Evolutionary conservation across 2,113 vertebrate genomes (phyloP).

Genomic region (Oriolus oriolus): DNA sequence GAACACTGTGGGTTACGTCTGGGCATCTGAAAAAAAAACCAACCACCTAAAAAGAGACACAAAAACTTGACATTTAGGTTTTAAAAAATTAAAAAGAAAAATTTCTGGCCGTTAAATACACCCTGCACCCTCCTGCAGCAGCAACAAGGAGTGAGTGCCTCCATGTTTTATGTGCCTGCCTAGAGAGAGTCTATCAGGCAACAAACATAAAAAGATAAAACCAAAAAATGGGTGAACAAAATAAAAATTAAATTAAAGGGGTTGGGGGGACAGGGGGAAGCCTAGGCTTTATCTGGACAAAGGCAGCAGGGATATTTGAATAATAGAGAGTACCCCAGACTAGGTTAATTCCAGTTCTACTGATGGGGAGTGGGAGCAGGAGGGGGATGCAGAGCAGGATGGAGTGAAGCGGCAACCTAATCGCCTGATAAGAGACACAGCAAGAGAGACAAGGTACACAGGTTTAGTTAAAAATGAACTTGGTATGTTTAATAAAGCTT

Average conservation of each 20-base stretch:
- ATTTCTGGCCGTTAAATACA: background rate
- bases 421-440: slow-evolving; percentile 85
- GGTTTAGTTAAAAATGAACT: slow-evolving; percentile 93
- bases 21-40: background rate
- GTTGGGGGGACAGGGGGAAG: background rate
- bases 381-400: slow-evolving; percentile 67
- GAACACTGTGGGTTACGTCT: background rate
- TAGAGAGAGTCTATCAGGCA: background rate
- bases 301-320: slow-evolving; percentile 89
- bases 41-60: background rate
- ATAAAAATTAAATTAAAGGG: background rate
- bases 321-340: slow-evolving; percentile 77
- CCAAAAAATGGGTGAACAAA: background rate
- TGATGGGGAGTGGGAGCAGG: slow-evolving; percentile 62
- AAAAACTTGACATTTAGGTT: accelerated
- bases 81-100: background rate
- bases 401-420: slow-evolving; percentile 80
- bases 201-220: background rate
- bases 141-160: background rate
- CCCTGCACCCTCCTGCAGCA: background rate
- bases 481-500: slow-evolving; percentile 95
- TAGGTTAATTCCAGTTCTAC: slow-evolving; percentile 60
- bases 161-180: background rate
- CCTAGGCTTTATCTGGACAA: slow-evolving; percentile 42
- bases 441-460: slow-evolving; percentile 97